A percentile compares a stretch with the other conserved stretches of the same genome.
These are phyloP conservation scores for Microctonus brassicae DNA, from an alignment of 2,888 invertebrate species.

Conservation along the genomic window DNA sequence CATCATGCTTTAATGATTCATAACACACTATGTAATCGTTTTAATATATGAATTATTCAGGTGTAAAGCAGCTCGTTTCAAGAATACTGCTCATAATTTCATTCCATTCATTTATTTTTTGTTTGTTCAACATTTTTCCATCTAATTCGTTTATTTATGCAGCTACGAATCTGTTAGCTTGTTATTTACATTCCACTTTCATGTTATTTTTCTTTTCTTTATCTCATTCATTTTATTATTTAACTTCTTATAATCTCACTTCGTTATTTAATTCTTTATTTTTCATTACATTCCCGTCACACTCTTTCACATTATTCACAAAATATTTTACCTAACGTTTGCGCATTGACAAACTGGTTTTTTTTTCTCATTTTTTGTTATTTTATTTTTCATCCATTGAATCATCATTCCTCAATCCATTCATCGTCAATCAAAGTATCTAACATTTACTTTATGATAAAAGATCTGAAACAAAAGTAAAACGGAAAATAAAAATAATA, in stretches of 20 bases:
- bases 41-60: not conserved
- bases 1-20: not conserved
- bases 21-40: not conserved
- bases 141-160: conserved; percentile 54
- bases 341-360: conserved; percentile 52
- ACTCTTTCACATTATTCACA: conserved; percentile 48
- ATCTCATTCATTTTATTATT: conserved; percentile 44
- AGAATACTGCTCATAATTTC: conserved; percentile 29
- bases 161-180: conserved; percentile 57
- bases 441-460: conserved; percentile 63
- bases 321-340: conserved; percentile 51
- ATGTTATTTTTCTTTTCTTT: conserved; percentile 48
- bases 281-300: not conserved
- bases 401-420: conserved; percentile 25
- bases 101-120: conserved; percentile 34
- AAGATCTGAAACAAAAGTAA: conserved; percentile 62
- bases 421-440: conserved; percentile 52
- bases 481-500: conserved; percentile 16
- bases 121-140: conserved; percentile 39
- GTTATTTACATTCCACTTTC: conserved; percentile 61
- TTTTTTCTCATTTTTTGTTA: conserved; percentile 41
- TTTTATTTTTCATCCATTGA: conserved; percentile 19
- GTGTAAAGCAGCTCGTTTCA: conserved; percentile 36
- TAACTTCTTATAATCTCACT: conserved; percentile 53
- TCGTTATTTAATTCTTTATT: not conserved